Evolutionary conservation across 2,888 invertebrate genomes (phyloP), one percentile per base, ranked within the genome.

Genomic region (Osedax frankpressi): DNA sequence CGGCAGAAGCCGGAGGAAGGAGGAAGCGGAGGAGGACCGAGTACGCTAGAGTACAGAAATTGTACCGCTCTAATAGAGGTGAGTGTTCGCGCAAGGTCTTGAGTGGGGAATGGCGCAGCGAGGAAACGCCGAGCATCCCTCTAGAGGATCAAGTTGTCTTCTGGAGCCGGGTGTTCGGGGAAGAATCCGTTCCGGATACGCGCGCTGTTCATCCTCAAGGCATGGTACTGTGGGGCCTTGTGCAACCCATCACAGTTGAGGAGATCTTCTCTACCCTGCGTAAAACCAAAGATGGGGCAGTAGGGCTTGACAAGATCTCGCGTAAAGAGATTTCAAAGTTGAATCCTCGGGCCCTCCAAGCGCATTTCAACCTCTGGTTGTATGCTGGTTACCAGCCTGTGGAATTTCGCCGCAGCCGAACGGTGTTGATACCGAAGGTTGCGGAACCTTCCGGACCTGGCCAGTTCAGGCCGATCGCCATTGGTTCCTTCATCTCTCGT

Each of bases 351-450:
- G 24, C 65, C n/a, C 65, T 65, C n/a, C 65, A 27, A 2, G 0
- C 65, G 65, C 65, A 65, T 28, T n/a, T 65, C 2, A 65, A 65
- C 65, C 2, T 65, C 27, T 65, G 65, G n/a, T n/a, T 65, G 65
- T 65, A 65, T 14, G n/a, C 65, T 2, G 65, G 65, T 2, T 65
- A 65, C 14, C 65, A n/a, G 65, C 65, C 65, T 0, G 65, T 6
- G 14, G 59, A 59, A 1, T 19, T 59, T 14, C n/a, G 19, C n/a
- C 6, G 14, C 63, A n/a, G 65, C 14, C 0, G 65, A 14, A 65
- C 65, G 14, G 65, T 65, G 27, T 14, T 65, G 11, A n/a, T n/a
- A n/a, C 65, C 65, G 2, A 6, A 65, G 11, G 14, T 24, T 6
- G n/a, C 65, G 6, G 2, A 14, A 14, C 65, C 65, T 28, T 11